These are phyloP conservation scores for Pristionchus exspectatus DNA, from an alignment of 2,888 invertebrate species.

Conservation along the genomic window DNA sequence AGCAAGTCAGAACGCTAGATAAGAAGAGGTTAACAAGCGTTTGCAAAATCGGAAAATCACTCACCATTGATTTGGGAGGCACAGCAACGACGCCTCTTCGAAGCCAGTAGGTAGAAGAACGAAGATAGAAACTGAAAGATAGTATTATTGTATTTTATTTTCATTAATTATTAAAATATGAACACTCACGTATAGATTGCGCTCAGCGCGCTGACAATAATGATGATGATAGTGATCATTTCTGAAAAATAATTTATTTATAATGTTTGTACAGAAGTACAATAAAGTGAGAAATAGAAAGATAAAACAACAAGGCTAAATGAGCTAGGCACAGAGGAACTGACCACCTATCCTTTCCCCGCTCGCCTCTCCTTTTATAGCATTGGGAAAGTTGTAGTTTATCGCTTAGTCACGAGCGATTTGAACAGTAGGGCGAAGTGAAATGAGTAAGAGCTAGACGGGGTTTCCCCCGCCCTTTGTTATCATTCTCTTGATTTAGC, in stretches of 20 bases:
- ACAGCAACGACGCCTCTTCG: conserved; percentile 20
- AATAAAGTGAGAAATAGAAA: background rate
- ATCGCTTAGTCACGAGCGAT: background rate
- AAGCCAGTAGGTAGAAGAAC: conserved; percentile 16
- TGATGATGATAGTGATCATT: conserved; percentile 1
- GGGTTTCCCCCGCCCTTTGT: background rate
- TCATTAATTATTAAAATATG: background rate
- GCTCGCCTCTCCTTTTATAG: background rate
- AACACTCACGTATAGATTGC: background rate
- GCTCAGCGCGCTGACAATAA: background rate
- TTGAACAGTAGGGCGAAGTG: background rate
- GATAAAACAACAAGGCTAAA: background rate
- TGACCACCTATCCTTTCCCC: background rate
- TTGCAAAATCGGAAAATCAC: background rate
- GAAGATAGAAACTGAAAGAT: conserved; percentile 28
- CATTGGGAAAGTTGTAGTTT: background rate
- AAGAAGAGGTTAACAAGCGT: background rate
- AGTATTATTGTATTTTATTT: background rate
- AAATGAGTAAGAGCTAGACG: background rate
- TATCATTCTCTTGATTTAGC: background rate
- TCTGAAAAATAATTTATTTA: background rate
- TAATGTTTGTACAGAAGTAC: background rate
- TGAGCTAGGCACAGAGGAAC: background rate
- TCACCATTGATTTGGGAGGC: conserved; percentile 7
- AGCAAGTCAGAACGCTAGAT: background rate